These are phyloP conservation scores for Drosophila oshimai DNA, from an alignment of 1,140 invertebrate species.

Conservation along the genomic window DNA sequence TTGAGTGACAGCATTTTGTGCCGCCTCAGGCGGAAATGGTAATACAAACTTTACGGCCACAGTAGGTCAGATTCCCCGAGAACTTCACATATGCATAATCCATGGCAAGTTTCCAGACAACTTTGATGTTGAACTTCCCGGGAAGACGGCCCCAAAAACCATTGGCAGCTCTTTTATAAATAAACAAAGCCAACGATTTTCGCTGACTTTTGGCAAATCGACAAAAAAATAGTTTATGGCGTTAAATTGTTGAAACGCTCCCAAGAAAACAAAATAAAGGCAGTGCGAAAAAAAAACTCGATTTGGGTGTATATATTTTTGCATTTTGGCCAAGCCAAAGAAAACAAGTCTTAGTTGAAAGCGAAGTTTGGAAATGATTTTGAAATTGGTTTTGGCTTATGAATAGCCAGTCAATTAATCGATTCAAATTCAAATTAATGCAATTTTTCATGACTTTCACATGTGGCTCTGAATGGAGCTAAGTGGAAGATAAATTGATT, in stretches of 20 bases:
- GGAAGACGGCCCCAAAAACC: conserved; percentile 2
- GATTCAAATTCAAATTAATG: conserved; percentile 36
- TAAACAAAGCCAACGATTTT: conserved; percentile 9
- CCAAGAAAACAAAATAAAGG: conserved; percentile 6
- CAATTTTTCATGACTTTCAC: conserved; percentile 32
- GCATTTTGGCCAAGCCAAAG: conserved; percentile 23
- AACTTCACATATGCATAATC: conserved; percentile 2
- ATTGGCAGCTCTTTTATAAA: conserved; percentile 21
- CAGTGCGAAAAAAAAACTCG: conserved; percentile 1
- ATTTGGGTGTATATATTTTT: conserved; percentile 10
- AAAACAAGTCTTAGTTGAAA: conserved; percentile 15
- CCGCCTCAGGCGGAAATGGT: conserved; percentile 41
- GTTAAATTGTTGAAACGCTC: conserved; percentile 27
- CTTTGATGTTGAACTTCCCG: conserved; percentile 28
- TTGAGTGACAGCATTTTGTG: conserved; percentile 42
- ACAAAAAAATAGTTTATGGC: conserved; percentile 17
- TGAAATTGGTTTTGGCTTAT: conserved; percentile 9
- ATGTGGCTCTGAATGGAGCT: conserved; percentile 2
- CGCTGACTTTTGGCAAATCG: conserved; percentile 22
- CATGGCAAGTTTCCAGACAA: conserved; percentile 21
- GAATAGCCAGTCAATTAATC: conserved; percentile 23
- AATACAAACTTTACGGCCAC: conserved; percentile 38
- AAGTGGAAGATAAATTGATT: conserved; percentile 22
- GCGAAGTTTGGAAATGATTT: conserved; percentile 16
- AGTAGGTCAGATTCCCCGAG: conserved; percentile 31